phyloP scores from a whole-genome alignment of 2,113 vertebrate species.

The Meriones unguiculatus region DNA sequence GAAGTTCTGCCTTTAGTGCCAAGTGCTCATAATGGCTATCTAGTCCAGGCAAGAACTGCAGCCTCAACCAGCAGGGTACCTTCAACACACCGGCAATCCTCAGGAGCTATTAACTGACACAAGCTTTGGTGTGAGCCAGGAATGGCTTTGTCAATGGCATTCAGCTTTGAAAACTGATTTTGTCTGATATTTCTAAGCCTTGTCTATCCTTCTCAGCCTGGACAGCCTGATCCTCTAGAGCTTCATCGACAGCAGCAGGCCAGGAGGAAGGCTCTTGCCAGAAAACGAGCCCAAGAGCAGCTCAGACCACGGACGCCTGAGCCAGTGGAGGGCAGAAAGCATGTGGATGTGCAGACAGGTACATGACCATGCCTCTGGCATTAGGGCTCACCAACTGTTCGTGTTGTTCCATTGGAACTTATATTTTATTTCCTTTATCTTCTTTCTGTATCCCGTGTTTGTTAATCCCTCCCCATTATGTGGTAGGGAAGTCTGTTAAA shows the following conservation, averaged over 20 bases:
- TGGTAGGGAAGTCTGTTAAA: not conserved
- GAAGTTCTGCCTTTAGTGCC: too few species aligned
- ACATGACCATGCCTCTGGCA: not conserved
- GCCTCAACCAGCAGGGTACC: too few species aligned
- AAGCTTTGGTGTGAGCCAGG: too few species aligned
- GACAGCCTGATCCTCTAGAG: constrained; percentile 84
- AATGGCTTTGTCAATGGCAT: not conserved
- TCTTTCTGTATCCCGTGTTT: not conserved
- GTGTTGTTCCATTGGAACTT: not conserved
- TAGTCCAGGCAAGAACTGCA: too few species aligned
- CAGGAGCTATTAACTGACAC: not conserved
- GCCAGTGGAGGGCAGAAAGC: constrained; percentile 89
- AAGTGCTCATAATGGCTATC: too few species aligned
- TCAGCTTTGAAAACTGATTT: not conserved
- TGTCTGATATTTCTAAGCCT: not conserved
- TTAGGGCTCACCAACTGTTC: too few species aligned
- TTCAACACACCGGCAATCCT: too few species aligned
- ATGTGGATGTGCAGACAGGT: constrained; percentile 95
- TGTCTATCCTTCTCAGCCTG: constrained; percentile 81
- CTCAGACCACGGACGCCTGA: constrained; percentile 85
- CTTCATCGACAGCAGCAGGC: constrained; percentile 86
- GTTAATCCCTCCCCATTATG: not conserved
- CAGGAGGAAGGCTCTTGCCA: constrained; percentile 84
- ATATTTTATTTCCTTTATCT: not conserved
- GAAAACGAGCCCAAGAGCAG: constrained; percentile 84